Evolutionary conservation across 2,888 invertebrate species (phyloP), one percentile per base, ranked within the genome.

Genomic region (Mimas tiliae): DNA sequence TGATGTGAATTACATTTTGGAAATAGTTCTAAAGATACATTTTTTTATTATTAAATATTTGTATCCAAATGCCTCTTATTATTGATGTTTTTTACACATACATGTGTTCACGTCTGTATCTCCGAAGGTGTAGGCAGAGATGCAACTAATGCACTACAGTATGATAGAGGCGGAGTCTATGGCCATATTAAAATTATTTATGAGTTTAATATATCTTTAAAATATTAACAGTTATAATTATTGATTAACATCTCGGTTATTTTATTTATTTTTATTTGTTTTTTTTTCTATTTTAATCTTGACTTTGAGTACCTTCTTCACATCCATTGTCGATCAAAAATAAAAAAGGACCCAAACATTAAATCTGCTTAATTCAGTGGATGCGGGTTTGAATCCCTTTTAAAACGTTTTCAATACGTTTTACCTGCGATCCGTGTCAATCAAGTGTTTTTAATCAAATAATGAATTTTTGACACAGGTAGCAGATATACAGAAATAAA

Each of bases 401-500:
- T 82, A 82, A 58, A 58, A 58, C 12, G 83, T 79, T 78, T 84
- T 82, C 79, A 79, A 77, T 80, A 82, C 79, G 76, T 70, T 76
- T 78, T 79, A 80, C 82, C 78, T 76, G 75, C 78, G 83, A 81
- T 83, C 81, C 82, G 72, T 73, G 81, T 82, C 85, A 81, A 81
- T 83, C 82, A 79, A 66, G 73, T 74, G 75, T 82, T 80, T 75
- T 74, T 70, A 69, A 69, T 42, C 65, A 83, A 81, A 81, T 83
- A 86, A 87, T 84, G 83, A 84, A 87, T 78, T 70, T 77, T 77
- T 76, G 82, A 83, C 78, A 81, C 82, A 84, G 85, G 85, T 82
- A 81, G 81, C 82, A 75, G 79, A 82, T 80, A 78, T 79, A 76
- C 83, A 80, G 84, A 88, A 89, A 88, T 88, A 86, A 88, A 87